Base-by-base conservation (phyloP, 2,888 invertebrate species). In the Cataglyphis albicans region DNA sequence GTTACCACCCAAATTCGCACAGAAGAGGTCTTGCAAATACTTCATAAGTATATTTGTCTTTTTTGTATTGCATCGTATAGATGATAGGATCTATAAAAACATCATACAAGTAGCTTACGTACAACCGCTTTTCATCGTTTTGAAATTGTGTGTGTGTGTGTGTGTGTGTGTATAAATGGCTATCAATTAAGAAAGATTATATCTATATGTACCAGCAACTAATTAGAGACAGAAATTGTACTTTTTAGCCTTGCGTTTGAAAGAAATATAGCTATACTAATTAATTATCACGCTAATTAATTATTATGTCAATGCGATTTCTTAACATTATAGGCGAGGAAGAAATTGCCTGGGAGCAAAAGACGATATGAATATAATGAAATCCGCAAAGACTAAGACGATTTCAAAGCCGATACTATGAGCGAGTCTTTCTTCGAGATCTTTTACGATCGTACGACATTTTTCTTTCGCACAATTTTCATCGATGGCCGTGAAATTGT, bases 181-280 rank as follows among this genome's bases (percentile, higher is more conserved):
- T 90, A 92, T 91, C 92, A 92, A 92, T 92, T 90, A 91, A 91
- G 89, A 89, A 90, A 90, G 88, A 90, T 92, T 87, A 86, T 85
- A 88, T 90, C 85, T 29, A 29, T 29, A 29, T 29, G 25, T 29
- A 29, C 25, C 25, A 29, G 25, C 25, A 29, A 86, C 65, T 90
- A 90, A 91, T 90, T 90, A 90, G 84, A 84, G 70, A 64, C 78
- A 67, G 81, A 38, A 88, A 78, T 81, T 84, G 80, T 83, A 67
- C 64, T 52, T 67, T 65, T 82, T 65, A 38, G 35, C 63, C 82
- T 76, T 48, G 63, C 48, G 73, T 75, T 81, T 68, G 64, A 52
- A n/a, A 52, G n/a, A 52, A n/a, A 52, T 52, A 80, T 83, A 83
- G 75, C 41, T 59, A 67, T 32, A 59, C 73, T 55, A 55, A 65